phyloP scores from a whole-genome alignment of 2,888 invertebrate genomes.

The Thera obeliscata region DNA sequence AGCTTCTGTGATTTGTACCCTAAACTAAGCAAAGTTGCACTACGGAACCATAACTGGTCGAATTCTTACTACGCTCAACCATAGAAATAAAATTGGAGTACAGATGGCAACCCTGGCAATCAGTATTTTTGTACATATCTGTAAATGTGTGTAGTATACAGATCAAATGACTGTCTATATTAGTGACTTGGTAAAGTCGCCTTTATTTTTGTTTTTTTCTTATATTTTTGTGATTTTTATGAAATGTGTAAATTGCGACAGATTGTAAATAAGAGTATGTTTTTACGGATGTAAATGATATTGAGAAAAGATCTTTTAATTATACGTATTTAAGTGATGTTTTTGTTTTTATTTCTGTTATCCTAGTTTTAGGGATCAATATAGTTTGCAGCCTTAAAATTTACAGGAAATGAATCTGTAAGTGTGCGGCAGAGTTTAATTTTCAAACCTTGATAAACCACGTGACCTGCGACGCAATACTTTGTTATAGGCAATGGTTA shows the following conservation, averaged over 20 bases:
- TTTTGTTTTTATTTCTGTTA: slow-evolving; percentile 43
- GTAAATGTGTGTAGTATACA: slow-evolving; percentile 47
- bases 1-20: too few relatives aligned
- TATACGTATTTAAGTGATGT: slow-evolving; percentile 66
- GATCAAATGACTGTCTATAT: slow-evolving; percentile 48
- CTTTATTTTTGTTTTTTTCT: slow-evolving; percentile 56
- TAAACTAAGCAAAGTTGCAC: too few relatives aligned
- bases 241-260: slow-evolving; percentile 60
- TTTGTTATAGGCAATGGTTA: too few relatives aligned
- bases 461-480: too few relatives aligned
- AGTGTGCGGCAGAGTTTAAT: too few relatives aligned
- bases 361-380: not conserved
- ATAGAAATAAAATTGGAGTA: not conserved
- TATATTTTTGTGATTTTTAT: slow-evolving; percentile 62
- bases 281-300: slow-evolving; percentile 72
- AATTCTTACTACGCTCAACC: too few relatives aligned
- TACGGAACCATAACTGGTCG: too few relatives aligned
- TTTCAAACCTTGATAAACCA: too few relatives aligned
- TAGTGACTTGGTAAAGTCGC: slow-evolving; percentile 30
- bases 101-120: slow-evolving; percentile 20
- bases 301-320: slow-evolving; percentile 77
- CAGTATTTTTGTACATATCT: slow-evolving; percentile 50
- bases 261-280: slow-evolving; percentile 69
- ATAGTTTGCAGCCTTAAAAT: too few relatives aligned
- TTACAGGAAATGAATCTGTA: too few relatives aligned